phyloP scores from a whole-genome alignment of 2,888 invertebrate species.

The Ophioninae sp. region DNA sequence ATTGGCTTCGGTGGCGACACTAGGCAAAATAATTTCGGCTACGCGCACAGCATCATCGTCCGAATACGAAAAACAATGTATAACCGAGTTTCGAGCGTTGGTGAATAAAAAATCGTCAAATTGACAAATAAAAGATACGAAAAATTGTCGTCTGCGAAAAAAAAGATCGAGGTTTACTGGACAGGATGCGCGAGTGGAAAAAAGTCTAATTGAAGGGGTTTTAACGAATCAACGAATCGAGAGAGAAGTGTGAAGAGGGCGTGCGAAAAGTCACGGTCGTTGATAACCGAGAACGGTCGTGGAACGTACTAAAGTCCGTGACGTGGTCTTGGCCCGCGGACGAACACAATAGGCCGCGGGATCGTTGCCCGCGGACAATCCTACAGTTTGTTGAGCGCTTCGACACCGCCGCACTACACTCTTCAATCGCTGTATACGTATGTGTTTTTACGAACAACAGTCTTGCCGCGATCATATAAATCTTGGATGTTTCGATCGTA shows the following conservation, averaged over 20 bases:
- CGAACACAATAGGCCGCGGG: conserved; percentile 43
- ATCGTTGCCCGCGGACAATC: conserved; percentile 53
- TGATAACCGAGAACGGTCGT: conserved; percentile 49
- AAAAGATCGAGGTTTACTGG: not conserved
- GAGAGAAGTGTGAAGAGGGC: conserved; percentile 18
- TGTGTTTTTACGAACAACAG: not conserved
- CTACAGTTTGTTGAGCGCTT: conserved; percentile 16
- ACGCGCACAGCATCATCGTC: conserved; percentile 4
- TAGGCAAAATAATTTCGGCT: not conserved
- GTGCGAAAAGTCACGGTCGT: conserved; percentile 23
- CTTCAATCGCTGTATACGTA: not conserved
- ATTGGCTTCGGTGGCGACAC: conserved; percentile 28
- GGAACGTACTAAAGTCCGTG: conserved; percentile 21
- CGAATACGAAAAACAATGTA: not conserved
- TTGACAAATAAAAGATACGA: not conserved
- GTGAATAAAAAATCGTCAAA: not conserved
- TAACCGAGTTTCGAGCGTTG: not conserved
- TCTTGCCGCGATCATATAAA: not conserved
- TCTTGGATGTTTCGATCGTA: not conserved
- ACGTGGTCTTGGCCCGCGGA: conserved; percentile 4
- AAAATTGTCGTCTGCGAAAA: not conserved
- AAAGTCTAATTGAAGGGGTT: conserved; percentile 6
- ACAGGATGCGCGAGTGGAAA: not conserved
- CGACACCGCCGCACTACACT: not conserved
- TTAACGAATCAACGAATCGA: not conserved